Base-by-base conservation (phyloP, 2,888 invertebrate genomes). In the Gastracanthus pulcherrimus region DNA sequence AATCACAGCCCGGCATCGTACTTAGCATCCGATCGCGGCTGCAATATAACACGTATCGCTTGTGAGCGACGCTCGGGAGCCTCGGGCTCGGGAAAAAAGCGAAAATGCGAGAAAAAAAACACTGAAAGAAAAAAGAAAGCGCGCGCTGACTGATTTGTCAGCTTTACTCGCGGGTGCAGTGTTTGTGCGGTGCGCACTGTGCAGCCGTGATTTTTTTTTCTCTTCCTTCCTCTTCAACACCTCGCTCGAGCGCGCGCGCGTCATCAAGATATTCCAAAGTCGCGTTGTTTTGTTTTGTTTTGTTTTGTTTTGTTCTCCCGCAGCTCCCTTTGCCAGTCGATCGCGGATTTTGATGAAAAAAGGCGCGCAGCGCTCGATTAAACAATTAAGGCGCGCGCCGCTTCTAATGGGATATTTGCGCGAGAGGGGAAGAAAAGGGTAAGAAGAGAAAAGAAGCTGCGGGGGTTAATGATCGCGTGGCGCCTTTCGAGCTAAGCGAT, bases 1-100 rank as follows among this genome's bases (percentile, higher is more conserved):
- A 90, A 90, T 90, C 89, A 90, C 87, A 77, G 62, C 80, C 80
- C 60, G 74, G 76, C 76, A 29, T 51, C 76, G 80, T 64, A 76
- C 80, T 79, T 79, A 70, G 84, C 84, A 84, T 84, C 82, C 83
- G 83, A 84, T 77, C 79, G 81, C 60, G 70, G 74, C 71, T 69
- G 82, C 70, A 78, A 83, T 75, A 81, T 84, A 82, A 82, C n/a
- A n/a, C 84, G 84, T 84, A 84, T 84, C 84, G 84, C 67, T 79
- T n/a, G n/a, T n/a, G n/a, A n/a, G n/a, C n/a, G n/a, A n/a, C n/a
- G 84, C 79, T 62, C 71, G 72, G 62, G 60, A 62, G 78, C 76
- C 82, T 74, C 76, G 66, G 69, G 82, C 55, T 69, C 31, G 58
- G 34, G 23, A 60, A 13, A 11, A 38, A 36, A 55, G 41, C 19